phyloP scores from a whole-genome alignment of 2,113 vertebrate species.

The Recurvirostra avosetta region DNA sequence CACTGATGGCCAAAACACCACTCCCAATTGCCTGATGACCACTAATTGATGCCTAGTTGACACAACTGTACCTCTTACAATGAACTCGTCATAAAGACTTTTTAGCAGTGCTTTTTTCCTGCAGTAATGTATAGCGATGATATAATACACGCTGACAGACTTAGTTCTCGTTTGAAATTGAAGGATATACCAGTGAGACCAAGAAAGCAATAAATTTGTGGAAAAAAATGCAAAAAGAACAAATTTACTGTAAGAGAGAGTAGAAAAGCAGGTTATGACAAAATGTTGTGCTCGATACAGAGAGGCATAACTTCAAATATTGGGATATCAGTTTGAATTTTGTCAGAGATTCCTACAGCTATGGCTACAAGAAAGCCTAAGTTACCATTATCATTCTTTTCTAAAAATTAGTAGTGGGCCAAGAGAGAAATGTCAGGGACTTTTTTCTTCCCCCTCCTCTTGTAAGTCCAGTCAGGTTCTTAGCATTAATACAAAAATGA shows the following conservation, averaged over 20 bases:
- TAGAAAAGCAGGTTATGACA: not conserved
- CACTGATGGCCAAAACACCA: not conserved
- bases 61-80: not conserved
- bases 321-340: not conserved
- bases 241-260: not conserved
- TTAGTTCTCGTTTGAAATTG: not conserved
- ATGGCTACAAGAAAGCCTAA: not conserved
- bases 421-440: not conserved
- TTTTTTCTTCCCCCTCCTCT: not conserved
- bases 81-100: not conserved
- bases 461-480: not conserved
- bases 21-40: not conserved
- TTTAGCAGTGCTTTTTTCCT: not conserved
- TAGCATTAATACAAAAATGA: not conserved
- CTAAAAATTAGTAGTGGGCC: not conserved
- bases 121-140: not conserved
- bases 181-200: not conserved
- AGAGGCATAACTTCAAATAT: not conserved
- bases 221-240: not conserved
- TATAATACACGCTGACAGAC: fast-evolving
- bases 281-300: not conserved
- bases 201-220: not conserved
- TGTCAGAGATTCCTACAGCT: not conserved
- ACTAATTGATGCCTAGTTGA: not conserved
- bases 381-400: not conserved